Percentiles rank a stretch among this genome's conserved stretches.
Conservation (phyloP, 2,113 vertebrate genomes). For the Muntiacus reevesi region DNA sequence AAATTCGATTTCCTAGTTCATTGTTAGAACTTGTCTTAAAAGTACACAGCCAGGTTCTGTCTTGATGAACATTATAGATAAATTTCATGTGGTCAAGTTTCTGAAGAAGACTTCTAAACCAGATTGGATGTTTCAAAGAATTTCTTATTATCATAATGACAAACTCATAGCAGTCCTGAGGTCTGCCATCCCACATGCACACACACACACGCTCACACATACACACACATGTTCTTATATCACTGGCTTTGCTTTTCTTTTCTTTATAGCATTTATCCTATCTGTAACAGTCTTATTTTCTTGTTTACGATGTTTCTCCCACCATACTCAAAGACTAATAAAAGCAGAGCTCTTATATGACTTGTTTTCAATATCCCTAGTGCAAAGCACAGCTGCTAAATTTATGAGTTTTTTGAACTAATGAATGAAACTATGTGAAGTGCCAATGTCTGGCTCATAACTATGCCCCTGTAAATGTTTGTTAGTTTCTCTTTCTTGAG, state of each 20-base stretch:
- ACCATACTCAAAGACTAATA: neutral
- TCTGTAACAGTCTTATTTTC: neutral
- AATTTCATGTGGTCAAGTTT: neutral
- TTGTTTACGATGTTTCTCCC: neutral
- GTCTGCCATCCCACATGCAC: neutral
- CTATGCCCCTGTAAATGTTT: neutral
- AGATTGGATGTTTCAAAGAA: neutral
- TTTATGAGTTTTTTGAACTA: neutral
- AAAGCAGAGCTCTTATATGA: neutral
- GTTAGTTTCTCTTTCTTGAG: neutral
- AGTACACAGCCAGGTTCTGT: neutral
- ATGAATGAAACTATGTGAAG: neutral
- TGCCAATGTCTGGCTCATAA: neutral
- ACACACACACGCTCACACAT: neutral
- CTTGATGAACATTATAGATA: neutral
- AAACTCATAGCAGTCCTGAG: neutral
- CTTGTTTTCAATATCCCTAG: neutral
- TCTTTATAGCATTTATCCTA: neutral
- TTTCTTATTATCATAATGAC: neutral
- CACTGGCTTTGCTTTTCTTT: neutral
- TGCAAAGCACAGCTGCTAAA: neutral
- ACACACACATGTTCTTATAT: neutral
- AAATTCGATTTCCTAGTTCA: neutral
- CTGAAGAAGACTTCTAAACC: neutral
- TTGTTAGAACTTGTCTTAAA: neutral